Percentiles rank a stretch among this genome's conserved stretches.
Conservation (phyloP, 2,113 vertebrate genomes). For the Pachyramphus minor region DNA sequence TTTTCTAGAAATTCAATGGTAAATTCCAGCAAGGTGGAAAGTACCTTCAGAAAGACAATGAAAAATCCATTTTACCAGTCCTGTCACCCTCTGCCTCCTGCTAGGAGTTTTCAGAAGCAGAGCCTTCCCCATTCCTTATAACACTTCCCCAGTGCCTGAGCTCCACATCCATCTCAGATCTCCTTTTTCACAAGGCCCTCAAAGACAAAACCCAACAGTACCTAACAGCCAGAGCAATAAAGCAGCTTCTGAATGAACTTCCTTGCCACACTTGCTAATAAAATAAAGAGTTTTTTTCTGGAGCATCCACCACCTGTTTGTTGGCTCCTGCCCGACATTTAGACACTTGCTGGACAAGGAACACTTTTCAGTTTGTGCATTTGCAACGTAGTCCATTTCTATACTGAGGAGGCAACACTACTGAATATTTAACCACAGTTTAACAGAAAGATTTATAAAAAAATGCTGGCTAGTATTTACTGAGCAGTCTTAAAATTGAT, state of each 20-base stretch:
- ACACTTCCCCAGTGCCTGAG: neutral
- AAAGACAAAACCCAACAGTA: neutral
- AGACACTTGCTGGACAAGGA: neutral
- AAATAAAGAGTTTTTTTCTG: neutral
- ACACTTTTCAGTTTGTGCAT: accelerated
- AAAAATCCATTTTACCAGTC: neutral
- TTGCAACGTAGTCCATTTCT: neutral
- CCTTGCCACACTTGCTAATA: neutral
- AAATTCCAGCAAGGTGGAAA: neutral
- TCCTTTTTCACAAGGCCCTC: neutral
- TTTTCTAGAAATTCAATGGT: neutral
- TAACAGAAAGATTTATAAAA: neutral
- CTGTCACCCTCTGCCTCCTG: accelerated
- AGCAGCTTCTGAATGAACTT: neutral
- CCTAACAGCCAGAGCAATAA: accelerated
- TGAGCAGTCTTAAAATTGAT: neutral
- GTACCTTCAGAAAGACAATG: neutral
- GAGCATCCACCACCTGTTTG: neutral
- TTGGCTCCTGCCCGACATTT: neutral
- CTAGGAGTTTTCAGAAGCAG: neutral
- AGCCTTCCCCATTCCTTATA: neutral
- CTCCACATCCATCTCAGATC: neutral
- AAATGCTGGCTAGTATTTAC: neutral
- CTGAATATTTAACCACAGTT: neutral
- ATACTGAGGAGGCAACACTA: neutral